A percentile compares a stretch with the other conserved stretches of the same genome.
Evolutionary conservation across 2,888 invertebrate species (phyloP).

Genomic region (Cyclophora punctaria): DNA sequence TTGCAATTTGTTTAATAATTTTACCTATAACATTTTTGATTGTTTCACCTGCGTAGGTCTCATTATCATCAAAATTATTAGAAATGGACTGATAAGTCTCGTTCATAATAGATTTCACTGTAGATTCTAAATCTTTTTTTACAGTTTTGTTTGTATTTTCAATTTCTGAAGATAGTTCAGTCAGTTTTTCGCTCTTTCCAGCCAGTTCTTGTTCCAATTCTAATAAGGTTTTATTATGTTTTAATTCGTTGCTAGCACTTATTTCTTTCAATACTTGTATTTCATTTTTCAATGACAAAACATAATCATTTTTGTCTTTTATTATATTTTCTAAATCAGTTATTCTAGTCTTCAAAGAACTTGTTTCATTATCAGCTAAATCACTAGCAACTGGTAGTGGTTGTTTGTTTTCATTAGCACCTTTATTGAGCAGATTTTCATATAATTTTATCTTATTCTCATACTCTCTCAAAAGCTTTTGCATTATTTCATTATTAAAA

Average conservation of each 20-base stretch:
- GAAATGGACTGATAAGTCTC: conserved; percentile 52
- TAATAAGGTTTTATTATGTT: conserved; percentile 19
- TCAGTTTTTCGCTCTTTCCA: conserved; percentile 23
- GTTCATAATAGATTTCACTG: conserved; percentile 58
- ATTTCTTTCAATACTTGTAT: conserved; percentile 25
- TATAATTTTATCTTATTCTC: conserved; percentile 57
- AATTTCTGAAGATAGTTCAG: conserved; percentile 12
- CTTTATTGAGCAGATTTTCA: conserved; percentile 45
- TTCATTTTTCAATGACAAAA: conserved; percentile 31
- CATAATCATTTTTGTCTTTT: conserved; percentile 30
- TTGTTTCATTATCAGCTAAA: conserved; percentile 6
- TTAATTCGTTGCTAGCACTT: conserved; percentile 9
- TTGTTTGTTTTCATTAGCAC: conserved; percentile 19
- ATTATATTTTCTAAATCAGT: conserved; percentile 25
- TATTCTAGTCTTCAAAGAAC: conserved; percentile 23
- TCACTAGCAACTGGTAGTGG: conserved; percentile 1
- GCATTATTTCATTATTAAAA: conserved; percentile 42
- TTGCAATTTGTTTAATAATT: conserved; percentile 54
- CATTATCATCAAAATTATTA: conserved; percentile 39
- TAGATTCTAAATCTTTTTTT: conserved; percentile 25
- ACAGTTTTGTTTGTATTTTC: conserved; percentile 14
- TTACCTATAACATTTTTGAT: conserved; percentile 47
- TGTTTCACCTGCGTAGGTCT: conserved; percentile 40
- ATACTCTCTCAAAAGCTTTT: conserved; percentile 56
- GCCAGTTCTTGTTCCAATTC: conserved; percentile 25